Percentiles rank a stretch among this genome's conserved stretches.
Conservation (phyloP, 2,113 vertebrate genomes). For the Cairina moschata region DNA sequence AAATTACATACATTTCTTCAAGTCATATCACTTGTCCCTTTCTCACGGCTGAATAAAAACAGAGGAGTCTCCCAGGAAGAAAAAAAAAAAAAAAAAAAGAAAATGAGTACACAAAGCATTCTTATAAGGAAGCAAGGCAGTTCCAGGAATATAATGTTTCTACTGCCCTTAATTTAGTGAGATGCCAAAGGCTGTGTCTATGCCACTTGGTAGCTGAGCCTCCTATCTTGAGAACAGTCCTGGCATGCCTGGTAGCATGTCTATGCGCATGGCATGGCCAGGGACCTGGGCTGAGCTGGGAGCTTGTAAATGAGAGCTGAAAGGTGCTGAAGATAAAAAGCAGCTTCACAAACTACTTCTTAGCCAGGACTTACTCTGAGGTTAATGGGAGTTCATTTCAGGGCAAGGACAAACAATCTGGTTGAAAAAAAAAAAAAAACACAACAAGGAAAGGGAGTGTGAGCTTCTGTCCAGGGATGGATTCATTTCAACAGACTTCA, state of each 20-base stretch:
- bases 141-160: not conserved
- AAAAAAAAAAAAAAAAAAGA: not conserved
- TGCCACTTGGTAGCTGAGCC: rapidly evolving
- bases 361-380: not conserved
- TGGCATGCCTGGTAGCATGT: not conserved
- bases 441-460: not conserved
- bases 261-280: not conserved
- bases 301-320: not conserved
- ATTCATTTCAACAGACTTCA: constrained; percentile 39
- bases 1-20: not conserved
- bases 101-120: not conserved
- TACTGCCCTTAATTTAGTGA: not conserved
- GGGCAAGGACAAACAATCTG: constrained; percentile 53
- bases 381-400: constrained; percentile 57
- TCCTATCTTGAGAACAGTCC: not conserved
- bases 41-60: not conserved
- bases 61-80: not conserved
- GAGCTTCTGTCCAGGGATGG: constrained; percentile 46
- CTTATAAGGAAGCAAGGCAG: not conserved
- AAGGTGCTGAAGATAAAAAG: constrained; percentile 53
- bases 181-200: not conserved
- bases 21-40: not conserved
- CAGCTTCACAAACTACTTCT: constrained; percentile 45
- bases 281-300: not conserved
- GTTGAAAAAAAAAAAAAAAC: constrained; percentile 7